A percentile compares a stretch with the other conserved stretches of the same genome.
phyloP scores from a whole-genome alignment of 1,140 invertebrate species.

The Ceratoteleas bidentatus region DNA sequence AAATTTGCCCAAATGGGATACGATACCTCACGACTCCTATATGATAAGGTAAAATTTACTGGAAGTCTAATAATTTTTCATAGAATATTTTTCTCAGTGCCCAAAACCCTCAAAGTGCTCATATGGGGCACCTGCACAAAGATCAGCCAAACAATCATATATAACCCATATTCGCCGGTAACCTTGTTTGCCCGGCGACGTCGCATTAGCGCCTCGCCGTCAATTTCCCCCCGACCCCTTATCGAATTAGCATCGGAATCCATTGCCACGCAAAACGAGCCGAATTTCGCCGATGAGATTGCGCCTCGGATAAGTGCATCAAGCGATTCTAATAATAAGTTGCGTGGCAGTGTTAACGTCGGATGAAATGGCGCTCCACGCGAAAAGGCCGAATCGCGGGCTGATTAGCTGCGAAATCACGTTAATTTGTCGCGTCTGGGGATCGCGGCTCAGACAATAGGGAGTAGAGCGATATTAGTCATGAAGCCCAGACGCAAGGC shows the following conservation, averaged over 20 bases:
- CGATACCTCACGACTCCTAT: too few relatives aligned
- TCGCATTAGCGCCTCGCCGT: neutral
- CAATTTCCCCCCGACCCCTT: neutral
- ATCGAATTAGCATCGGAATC: neutral
- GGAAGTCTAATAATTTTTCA: too few relatives aligned
- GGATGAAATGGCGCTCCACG: neutral
- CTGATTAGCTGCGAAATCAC: constrained; percentile 19
- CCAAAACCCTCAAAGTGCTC: too few relatives aligned
- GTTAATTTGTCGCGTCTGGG: constrained; percentile 24
- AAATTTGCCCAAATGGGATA: too few relatives aligned
- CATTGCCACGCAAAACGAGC: neutral
- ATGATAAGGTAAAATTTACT: too few relatives aligned
- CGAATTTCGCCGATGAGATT: constrained; percentile 6
- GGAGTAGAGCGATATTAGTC: neutral
- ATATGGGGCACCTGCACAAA: too few relatives aligned
- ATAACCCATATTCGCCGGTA: too few relatives aligned
- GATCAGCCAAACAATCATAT: too few relatives aligned
- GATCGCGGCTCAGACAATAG: constrained; percentile 1
- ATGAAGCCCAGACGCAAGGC: constrained; percentile 12
- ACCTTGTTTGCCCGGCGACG: neutral
- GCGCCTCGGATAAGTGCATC: neutral
- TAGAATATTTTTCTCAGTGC: too few relatives aligned
- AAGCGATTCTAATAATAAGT: constrained; percentile 17
- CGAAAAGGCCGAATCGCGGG: constrained; percentile 6
- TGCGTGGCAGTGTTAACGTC: neutral